A percentile compares a stretch with the other conserved stretches of the same genome.
These are phyloP conservation scores for Halcyon chelicuti DNA, from an alignment of 2,797 vertebrate species.

Conservation along the genomic window DNA sequence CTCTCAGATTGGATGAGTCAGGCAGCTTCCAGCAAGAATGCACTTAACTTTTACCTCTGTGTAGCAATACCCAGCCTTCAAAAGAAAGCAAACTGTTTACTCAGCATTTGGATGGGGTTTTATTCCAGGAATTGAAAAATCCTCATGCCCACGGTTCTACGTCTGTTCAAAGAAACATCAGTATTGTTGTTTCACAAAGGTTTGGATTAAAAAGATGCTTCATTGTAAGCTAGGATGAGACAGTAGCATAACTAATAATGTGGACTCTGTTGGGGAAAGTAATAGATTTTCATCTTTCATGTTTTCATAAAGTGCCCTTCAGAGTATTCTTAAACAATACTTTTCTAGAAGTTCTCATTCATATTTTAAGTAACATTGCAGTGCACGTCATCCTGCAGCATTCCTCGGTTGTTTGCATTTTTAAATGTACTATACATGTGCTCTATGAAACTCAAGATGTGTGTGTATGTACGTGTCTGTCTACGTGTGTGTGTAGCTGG, in stretches of 20 bases:
- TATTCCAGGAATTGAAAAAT: neutral
- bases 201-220: neutral
- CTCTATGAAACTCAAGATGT: accelerated
- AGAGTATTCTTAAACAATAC: neutral
- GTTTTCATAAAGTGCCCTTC: neutral
- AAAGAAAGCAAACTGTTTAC: neutral
- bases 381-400: neutral
- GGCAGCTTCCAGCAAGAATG: neutral
- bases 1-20: neutral
- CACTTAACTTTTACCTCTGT: neutral
- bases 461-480: accelerated
- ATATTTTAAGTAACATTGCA: neutral
- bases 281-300: neutral
- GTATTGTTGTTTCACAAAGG: neutral
- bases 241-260: neutral
- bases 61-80: neutral
- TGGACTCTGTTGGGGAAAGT: neutral
- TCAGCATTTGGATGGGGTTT: neutral
- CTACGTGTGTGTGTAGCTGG: neutral
- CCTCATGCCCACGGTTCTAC: accelerated
- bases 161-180: neutral
- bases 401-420: neutral
- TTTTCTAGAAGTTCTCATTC: neutral
- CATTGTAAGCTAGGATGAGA: neutral
- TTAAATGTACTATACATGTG: neutral